Evolutionary conservation across 2,797 vertebrate species (phyloP).

Genomic region (Streptopelia turtur): DNA sequence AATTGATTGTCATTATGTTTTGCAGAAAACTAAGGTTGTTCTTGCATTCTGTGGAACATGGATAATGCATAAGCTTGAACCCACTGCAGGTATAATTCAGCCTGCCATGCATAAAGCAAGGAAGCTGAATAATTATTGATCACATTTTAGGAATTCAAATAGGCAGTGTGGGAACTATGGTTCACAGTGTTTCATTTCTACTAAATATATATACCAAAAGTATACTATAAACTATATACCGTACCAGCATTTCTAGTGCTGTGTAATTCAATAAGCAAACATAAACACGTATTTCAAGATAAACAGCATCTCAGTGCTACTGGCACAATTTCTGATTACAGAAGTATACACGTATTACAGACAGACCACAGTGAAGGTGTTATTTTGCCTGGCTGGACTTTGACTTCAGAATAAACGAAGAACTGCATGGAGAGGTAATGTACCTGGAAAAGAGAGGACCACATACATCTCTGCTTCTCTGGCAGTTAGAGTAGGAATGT

Average conservation of each 20-base stretch:
- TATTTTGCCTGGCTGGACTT: neutral
- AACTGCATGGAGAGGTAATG: neutral
- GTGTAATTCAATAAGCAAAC: neutral
- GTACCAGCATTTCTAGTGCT: neutral
- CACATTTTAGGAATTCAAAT: neutral
- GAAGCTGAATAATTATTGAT: slow-evolving; percentile 46
- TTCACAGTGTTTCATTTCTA: neutral
- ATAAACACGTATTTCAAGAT: neutral
- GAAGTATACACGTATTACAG: neutral
- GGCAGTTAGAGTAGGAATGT: neutral
- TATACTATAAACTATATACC: neutral
- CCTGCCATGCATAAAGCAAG: slow-evolving; percentile 20
- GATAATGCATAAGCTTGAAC: slow-evolving; percentile 38
- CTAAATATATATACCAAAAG: neutral
- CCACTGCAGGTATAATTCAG: slow-evolving; percentile 50
- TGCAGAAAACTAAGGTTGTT: neutral
- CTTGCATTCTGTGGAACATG: neutral
- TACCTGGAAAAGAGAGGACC: neutral
- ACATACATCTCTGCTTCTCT: neutral
- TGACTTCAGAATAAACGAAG: neutral
- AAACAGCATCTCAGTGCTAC: neutral
- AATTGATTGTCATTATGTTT: neutral
- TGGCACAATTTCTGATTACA: neutral
- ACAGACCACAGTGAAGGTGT: neutral
- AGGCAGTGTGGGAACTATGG: neutral